Base-by-base conservation (phyloP, 1,140 invertebrate species). In the Wasmannia auropunctata region DNA sequence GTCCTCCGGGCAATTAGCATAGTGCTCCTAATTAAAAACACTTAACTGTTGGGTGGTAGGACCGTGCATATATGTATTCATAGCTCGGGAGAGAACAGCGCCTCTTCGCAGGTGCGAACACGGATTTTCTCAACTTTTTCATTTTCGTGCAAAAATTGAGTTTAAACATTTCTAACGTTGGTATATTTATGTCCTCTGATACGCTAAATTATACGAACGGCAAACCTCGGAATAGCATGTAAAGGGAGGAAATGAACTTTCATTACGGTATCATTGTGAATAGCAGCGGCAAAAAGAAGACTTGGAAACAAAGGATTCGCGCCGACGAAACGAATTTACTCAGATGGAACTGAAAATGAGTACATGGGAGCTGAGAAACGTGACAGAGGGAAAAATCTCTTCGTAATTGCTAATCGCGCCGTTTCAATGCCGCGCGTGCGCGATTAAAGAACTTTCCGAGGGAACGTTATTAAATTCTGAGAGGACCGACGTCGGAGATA, bases 21-120 rank as follows among this genome's bases (percentile, higher is more conserved):
- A 74, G 85, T 80, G 81, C 79, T 91, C 86, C 89, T 92, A 91
- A 92, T 91, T 91, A 89, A 91, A 91, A 91, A 91, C 63, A 75
- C 43, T 86, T 80, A 80, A 81, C 77, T 69, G n/a, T n/a, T n/a
- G 62, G 43, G 62, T 51, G 43, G 25, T 31, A 62, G 62, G 51
- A 84, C 60, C 60, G 69, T 85, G 89, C 51, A 85, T 69, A 85
- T 69, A 80, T 86, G 40, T 83, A 65, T 87, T 37, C 51, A 22
- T 63, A 34, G 22, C 65, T 76, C 51, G 81, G 43, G 40, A 4
- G 46, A 72, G 65, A 86, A 63, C 11, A 54, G 65, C 19, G 14
- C n/a, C 25, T 83, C 79, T 31, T 72, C 46, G 34, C 46, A 65
- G 46, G 62, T 67, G 49, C 25, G 51, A 79, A 65, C 72, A 16